Evolutionary conservation across 2,797 vertebrate species (phyloP), one percentile per base, ranked within the genome.

Genomic region (Tangara arthus): DNA sequence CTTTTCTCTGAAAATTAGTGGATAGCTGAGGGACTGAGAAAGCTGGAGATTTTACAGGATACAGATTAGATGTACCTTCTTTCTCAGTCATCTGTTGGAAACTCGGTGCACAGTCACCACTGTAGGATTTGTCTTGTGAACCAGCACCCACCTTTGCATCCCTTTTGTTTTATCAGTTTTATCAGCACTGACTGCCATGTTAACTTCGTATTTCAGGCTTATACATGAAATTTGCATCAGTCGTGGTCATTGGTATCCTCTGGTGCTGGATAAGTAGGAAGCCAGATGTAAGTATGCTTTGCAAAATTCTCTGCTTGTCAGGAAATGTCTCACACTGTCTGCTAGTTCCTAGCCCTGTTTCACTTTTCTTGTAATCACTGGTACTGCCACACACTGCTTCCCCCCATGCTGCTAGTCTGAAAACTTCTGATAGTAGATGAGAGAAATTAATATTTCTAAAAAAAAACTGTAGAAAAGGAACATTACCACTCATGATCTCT

Each of bases 281-380:
- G 30, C 13, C 46, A 86, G 61, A 41, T 21, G 3, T 52, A 56
- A 81, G 17, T 75, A 71, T 68, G 11, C 14, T 82, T 52, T 82
- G 23, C 24, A 87, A 94, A 71, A 66, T 77, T 90, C 32, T 88
- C 32, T 64, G 56, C 80, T 88, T 88, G 42, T 37, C 61, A 93
- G 57, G 69, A 77, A 93, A 64, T 53, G 56, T 68, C 53, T 87
- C 64, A 24, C 28, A 44, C 28, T 66, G 24, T n/a, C 84, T 87
- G 64, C 44, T 77, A 57, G 66, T 49, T 82, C 35, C 71, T 66
- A 35, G 35, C 46, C 60, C 83, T 60, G 23, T 27, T 88, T 90
- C 11, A 19, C 34, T 81, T 77, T 79, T 60, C 44, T 37, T 91
- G 26, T 75, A 69, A 83, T 82, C 72, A 49, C 34, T 63, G 68